A percentile compares a stretch with the other conserved stretches of the same genome.
phyloP scores from a whole-genome alignment of 2,113 vertebrate species.

The Dromaius novaehollandiae region DNA sequence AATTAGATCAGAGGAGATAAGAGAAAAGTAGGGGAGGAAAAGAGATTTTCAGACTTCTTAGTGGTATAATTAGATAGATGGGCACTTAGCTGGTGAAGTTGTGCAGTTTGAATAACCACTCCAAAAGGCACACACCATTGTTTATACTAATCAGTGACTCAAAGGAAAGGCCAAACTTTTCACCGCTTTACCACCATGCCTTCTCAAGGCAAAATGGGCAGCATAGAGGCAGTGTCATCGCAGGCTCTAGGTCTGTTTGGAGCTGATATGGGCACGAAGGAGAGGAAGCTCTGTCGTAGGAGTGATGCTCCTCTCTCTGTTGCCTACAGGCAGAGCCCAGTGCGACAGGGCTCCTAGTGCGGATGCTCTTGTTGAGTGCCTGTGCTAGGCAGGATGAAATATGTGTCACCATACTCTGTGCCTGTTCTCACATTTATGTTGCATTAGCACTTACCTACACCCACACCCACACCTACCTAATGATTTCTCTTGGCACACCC shows the following conservation, averaged over 20 bases:
- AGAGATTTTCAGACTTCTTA: background rate
- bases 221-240: background rate
- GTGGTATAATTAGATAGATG: background rate
- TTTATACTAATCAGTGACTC: background rate
- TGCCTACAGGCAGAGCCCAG: background rate
- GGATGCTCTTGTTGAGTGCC: background rate
- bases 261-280: background rate
- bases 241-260: background rate
- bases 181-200: background rate
- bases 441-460: background rate
- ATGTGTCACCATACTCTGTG: background rate
- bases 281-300: background rate
- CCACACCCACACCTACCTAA: background rate
- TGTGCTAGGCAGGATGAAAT: no score
- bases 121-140: background rate
- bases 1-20: constrained; percentile 1
- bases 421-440: background rate
- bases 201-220: background rate
- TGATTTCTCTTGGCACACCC: background rate
- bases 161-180: background rate
- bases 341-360: fast-evolving
- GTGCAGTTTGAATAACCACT: background rate
- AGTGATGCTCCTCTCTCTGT: background rate
- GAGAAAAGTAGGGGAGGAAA: background rate
- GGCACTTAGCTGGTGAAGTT: background rate